Evolutionary conservation across 1,140 invertebrate genomes (phyloP), one percentile per base, ranked within the genome.

Genomic region (Homalodisca vitripennis): DNA sequence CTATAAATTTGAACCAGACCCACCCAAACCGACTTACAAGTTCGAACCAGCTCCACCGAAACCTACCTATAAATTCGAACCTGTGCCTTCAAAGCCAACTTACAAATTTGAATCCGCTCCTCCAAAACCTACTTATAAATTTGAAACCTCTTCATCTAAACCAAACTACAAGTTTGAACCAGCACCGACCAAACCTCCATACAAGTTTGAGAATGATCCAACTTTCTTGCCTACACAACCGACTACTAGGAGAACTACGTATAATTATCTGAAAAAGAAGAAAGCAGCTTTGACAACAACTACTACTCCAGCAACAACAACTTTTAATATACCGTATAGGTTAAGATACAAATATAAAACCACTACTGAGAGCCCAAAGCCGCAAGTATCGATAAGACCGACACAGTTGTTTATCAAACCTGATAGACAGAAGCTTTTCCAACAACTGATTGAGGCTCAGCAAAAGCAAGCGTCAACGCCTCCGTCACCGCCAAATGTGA

Each of bases 241-340:
- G 20, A 60, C 53, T 24, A 68, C 66, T 30, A 31, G 31, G 24
- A n/a, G 3, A 10, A 34, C 67, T n/a, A 69, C 68, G n/a, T 48
- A 69, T 20, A 68, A 67, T 67, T 47, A 53, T 3, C 3, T 55
- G 48, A 57, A 41, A 27, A 47, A 69, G n/a, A 34, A 27, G 27
- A 32, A 30, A 31, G 48, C 69, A 24, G 26, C 47, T 12, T 46
- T 46, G 13, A 60, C 53, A 14, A 29, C 69, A 47, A 71, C 79
- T 1, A 80, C 82, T 24, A 79, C 81, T 34, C 79, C 78, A 68
- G 70, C 74, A 77, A 46, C 34, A 46, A 74, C 53, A 68, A 72
- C 66, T 62, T 66, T 46, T 64, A 46, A 10, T 55, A 73, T 46
- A 55, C 73, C 26, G 63, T 72, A 34, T 69, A 70, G 27, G 62